A percentile compares a stretch with the other conserved stretches of the same genome.
Conservation (phyloP, 2,113 vertebrate species). For the Solea solea region DNA sequence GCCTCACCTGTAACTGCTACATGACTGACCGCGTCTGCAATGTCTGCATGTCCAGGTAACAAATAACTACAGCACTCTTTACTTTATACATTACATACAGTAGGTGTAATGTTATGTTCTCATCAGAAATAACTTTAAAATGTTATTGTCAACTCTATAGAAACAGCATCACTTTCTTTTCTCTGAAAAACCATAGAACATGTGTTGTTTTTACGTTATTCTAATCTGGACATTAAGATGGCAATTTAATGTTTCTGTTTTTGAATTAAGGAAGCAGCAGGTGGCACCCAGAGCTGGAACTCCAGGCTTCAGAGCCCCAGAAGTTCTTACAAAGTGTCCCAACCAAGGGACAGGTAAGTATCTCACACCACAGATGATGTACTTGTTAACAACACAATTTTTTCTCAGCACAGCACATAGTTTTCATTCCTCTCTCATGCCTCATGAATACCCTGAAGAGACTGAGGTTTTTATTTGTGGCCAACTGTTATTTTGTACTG, state of each 20-base stretch:
- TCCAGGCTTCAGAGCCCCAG: constrained; percentile 96
- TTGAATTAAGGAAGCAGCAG: constrained; percentile 82
- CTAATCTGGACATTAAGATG: no score
- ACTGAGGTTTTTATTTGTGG: no score
- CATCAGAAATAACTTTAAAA: no score
- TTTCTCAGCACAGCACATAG: neutral
- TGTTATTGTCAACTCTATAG: neutral
- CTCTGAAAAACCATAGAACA: no score
- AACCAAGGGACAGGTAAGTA: constrained; percentile 91
- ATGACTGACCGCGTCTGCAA: constrained; percentile 91
- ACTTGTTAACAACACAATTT: neutral
- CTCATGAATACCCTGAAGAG: no score
- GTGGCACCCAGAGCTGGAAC: constrained; percentile 95
- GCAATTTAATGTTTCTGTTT: neutral
- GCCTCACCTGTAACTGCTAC: constrained; percentile 89
- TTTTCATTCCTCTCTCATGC: neutral
- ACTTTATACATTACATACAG: neutral
- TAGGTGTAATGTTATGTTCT: no score
- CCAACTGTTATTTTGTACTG: no score
- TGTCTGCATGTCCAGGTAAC: constrained; percentile 92
- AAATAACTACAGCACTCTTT: constrained; percentile 2
- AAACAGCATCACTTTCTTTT: neutral
- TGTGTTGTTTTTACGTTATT: neutral
- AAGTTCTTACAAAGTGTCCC: constrained; percentile 94
- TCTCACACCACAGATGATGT: neutral